Base-by-base conservation (phyloP, 2,888 invertebrate genomes). In the Drosophila algonquin region DNA sequence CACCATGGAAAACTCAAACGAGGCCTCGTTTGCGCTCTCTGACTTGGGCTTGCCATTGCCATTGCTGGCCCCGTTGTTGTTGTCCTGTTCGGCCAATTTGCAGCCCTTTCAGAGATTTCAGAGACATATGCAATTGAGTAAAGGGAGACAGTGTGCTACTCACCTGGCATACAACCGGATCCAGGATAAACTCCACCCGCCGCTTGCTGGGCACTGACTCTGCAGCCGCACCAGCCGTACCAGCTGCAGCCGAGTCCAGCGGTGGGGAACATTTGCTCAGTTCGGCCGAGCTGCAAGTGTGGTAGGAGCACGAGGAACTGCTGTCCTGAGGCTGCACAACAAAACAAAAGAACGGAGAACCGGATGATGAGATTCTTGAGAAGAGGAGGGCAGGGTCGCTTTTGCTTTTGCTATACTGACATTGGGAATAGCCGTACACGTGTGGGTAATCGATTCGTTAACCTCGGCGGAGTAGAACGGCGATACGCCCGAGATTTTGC, bases 381-480 rank as follows among this genome's bases (percentile, higher is more conserved):
- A 40, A 21, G 10, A n/a, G 16, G 2, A 40, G 14, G 21, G 8
- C 2, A 44, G 30, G 0, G 7, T 14, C 14, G 14, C 14, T 2
- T 14, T 14, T 40, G 14, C 14, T 2, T 14, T 14, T 40, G 14
- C 14, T 40, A 4, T 40, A 69, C 67, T 72, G 54, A 90, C 91
- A 74, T 90, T 89, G 24, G 61, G 71, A 14, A 89, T 87, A 8
- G 74, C 55, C 5, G 73, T 70, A 62, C 90, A 91, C 0, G 89
- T 86, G n/a, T 92, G 90, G 3, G 87, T 71, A 12, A 89, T 75
- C 3, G 91, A 91, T 0, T 90, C 73, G 55, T 91, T 90, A 14
- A 94, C 93, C 84, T 95, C 95, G 5, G 95, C 95, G 58, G 96
- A 96, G 86, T 95, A 94, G 85, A 96, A 96, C 0, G 96, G 95